Evolutionary conservation across 1,140 invertebrate genomes (phyloP), one percentile per base, ranked within the genome.

Genomic region (Neoseiulus cucumeris): DNA sequence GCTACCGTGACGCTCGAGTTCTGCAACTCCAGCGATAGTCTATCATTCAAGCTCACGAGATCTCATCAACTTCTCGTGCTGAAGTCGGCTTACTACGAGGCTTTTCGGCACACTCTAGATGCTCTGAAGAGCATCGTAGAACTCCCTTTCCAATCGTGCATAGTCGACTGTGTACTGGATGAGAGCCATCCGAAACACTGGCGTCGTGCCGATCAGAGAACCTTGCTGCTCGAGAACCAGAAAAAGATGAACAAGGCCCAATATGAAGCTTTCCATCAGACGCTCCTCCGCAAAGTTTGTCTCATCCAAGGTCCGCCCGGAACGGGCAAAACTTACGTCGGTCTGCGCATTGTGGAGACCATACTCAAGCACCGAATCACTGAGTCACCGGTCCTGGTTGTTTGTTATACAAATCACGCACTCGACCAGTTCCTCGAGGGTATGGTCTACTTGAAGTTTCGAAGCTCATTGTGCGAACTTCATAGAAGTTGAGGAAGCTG

Each of bases 381-480:
- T 33, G 42, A 64, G 29, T 51, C 42, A 17, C 83, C 85, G 5
- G 83, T 91, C 66, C 73, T 91, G 1, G 77, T 92, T 9, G 81
- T 91, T 22, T 88, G 87, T 71, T 89, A 84, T 69, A 90, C 87
- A 0, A 92, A 91, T 72, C 87, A 91, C 74, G 87, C 89, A 0
- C 73, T 92, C 2, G 89, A 92, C 77, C 87, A 91, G 72, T 91
- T 92, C 76, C 74, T 92, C n/a, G 82, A 87, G 73, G 85, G 45
- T 47, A 47, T 14, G 18, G 28, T 44, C n/a, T n/a, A n/a, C n/a
- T n/a, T n/a, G n/a, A n/a, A n/a, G n/a, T n/a, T n/a, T n/a, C n/a
- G n/a, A n/a, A n/a, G n/a, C n/a, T n/a, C n/a, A n/a, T n/a, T n/a
- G n/a, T n/a, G n/a, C n/a, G n/a, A n/a, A n/a, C n/a, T n/a, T n/a